Evolutionary conservation across 2,113 vertebrate species (phyloP), one percentile per base, ranked within the genome.

Genomic region (Hippolais icterina): DNA sequence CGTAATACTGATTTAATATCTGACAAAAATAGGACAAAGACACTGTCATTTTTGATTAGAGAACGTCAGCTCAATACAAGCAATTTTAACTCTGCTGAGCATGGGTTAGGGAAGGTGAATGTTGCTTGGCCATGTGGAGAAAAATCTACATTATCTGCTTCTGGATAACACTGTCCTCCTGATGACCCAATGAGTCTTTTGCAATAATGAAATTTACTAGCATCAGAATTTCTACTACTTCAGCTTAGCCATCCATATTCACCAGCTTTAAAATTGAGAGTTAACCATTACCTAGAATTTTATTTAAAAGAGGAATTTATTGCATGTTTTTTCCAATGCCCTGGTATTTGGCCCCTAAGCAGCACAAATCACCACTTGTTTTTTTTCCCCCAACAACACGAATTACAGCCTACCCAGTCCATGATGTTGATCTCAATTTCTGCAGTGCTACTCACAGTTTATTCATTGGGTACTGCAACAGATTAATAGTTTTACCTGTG

Each of bases 1-100:
- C 0, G 4, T 90, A 95, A 96, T 46, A 79, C 94, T 88, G 90
- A 93, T 93, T 96, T 94, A 94, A 77, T 96, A 94, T 94, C 93
- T 90, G 71, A 96, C 66, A 91, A 96, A 96, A 97, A 96, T 85
- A 96, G 94, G 87, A 96, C 93, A 96, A 93, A 95, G 89, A 59
- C 50, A 57, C 28, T 35, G 87, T 96, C 96, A 95, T 91, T 94
- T 96, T 92, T 96, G 97, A 97, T 96, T 95, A 96, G 96, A 86
- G 94, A 96, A 87, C 6, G 20, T 23, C 66, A 61, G 82, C 53
- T 93, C 93, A 74, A 71, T 37, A 85, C 63, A 95, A 95, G 92
- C 94, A 87, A 87, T 63, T 66, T 59, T 83, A 57, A 88, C 78
- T 74, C 75, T 20, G 53, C 50, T 27, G 69, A 74, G 77, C 72